These are phyloP conservation scores for Rhyzopertha dominica DNA, from an alignment of 1,140 invertebrate species.

Conservation along the genomic window DNA sequence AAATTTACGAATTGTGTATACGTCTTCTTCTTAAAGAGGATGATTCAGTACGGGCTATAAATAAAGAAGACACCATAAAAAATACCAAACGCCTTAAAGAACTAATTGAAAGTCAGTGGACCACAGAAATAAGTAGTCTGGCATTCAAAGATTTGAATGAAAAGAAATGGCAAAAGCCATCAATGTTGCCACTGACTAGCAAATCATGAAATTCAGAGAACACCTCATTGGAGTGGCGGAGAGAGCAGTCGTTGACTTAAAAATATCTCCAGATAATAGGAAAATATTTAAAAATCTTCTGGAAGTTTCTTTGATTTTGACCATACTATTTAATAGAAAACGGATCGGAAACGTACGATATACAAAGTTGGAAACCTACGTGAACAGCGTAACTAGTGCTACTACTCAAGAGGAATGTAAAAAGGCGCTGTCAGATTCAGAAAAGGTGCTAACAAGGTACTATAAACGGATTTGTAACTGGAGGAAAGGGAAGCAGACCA, in stretches of 20 bases:
- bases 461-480: constrained; percentile 22
- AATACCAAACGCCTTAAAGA: constrained; percentile 24
- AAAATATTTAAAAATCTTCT: constrained; percentile 8
- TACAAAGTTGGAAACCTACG: constrained; percentile 15
- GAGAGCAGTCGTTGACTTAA: constrained; percentile 9
- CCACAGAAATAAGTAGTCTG: constrained; percentile 23
- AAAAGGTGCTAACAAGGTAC: constrained; percentile 18
- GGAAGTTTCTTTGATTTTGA: constrained; percentile 18
- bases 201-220: constrained; percentile 23
- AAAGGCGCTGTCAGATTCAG: constrained; percentile 10
- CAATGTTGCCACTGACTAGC: constrained; percentile 18
- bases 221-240: constrained; percentile 18
- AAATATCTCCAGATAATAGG: constrained; percentile 5
- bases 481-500: constrained; percentile 20
- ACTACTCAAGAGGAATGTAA: constrained; percentile 21
- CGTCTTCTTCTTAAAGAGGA: constrained; percentile 23
- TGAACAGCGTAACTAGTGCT: neutral
- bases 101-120: constrained; percentile 23
- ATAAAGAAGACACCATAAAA: constrained; percentile 18
- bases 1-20: constrained; percentile 19
- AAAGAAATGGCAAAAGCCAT: constrained; percentile 23
- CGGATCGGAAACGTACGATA: constrained; percentile 20
- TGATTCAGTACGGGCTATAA: constrained; percentile 3
- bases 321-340: constrained; percentile 22
- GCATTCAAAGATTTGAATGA: constrained; percentile 27